Conservation (phyloP, 2,888 invertebrate species). For the Myopa tessellatipennis region DNA sequence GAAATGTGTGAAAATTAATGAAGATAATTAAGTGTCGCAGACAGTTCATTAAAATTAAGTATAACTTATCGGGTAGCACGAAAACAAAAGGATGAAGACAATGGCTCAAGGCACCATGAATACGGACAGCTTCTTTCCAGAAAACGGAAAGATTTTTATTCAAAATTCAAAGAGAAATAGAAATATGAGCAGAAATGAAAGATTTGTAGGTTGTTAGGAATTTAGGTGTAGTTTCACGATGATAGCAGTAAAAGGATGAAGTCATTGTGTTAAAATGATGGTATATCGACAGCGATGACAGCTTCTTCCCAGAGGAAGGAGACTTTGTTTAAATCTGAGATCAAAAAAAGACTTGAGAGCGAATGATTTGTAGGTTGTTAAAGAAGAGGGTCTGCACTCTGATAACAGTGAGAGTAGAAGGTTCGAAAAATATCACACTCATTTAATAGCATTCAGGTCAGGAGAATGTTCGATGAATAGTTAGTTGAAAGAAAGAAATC, state of each 20-base stretch:
- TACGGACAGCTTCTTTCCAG: neutral
- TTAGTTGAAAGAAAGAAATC: too few relatives aligned
- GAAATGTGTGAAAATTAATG: constrained; percentile 37
- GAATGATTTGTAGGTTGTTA: neutral
- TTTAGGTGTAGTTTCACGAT: too few relatives aligned
- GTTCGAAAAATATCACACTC: neutral
- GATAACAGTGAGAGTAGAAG: neutral
- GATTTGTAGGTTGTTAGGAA: too few relatives aligned
- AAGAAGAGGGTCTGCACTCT: neutral
- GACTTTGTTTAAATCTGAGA: too few relatives aligned
- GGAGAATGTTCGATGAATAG: neutral
- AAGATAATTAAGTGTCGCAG: constrained; percentile 32
- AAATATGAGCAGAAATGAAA: too few relatives aligned
- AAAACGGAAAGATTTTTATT: neutral
- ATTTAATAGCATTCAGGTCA: neutral
- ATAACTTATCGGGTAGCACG: neutral
- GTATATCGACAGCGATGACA: too few relatives aligned
- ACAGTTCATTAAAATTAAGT: constrained; percentile 12
- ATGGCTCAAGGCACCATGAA: neutral
- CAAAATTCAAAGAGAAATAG: neutral
- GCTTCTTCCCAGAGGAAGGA: too few relatives aligned
- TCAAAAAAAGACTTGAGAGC: neutral
- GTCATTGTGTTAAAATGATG: too few relatives aligned
- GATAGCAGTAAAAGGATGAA: too few relatives aligned
- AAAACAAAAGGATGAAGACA: neutral